Conservation (phyloP, 1,140 invertebrate species). For the Drosophila asahinai region DNA sequence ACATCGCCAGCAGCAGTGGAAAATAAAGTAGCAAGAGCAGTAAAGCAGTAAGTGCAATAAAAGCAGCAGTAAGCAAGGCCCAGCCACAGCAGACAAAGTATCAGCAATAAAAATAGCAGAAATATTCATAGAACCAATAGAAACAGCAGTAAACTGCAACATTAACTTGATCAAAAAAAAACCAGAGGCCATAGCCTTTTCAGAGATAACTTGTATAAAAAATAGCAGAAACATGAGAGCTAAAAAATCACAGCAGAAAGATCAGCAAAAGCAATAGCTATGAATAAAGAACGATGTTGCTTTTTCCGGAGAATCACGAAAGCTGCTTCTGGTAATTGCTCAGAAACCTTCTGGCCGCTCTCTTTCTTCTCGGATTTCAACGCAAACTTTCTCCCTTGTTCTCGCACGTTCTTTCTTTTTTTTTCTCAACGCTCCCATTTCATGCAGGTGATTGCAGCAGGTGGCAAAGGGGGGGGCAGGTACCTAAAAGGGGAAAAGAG, state of each 20-base stretch:
- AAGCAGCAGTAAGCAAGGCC: not conserved
- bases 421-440: constrained; percentile 42
- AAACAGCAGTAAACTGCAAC: not conserved
- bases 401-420: constrained; percentile 46
- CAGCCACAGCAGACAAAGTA: not conserved
- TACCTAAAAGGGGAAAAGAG: constrained; percentile 14
- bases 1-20: not conserved
- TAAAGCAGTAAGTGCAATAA: not conserved
- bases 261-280: not conserved
- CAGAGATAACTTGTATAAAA: not conserved
- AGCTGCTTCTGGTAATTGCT: constrained; percentile 49
- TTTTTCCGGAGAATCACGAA: constrained; percentile 35
- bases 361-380: constrained; percentile 35
- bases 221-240: not conserved
- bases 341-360: constrained; percentile 22
- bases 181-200: too few relatives aligned
- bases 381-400: constrained; percentile 66
- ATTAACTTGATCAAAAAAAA: not conserved
- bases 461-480: not conserved
- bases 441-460: constrained; percentile 30
- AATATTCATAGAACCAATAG: not conserved
- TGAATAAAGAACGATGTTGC: too few relatives aligned
- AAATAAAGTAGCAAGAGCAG: constrained; percentile 3
- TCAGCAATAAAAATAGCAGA: not conserved
- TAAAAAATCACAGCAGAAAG: not conserved